phyloP scores from a whole-genome alignment of 2,113 vertebrate genomes.

The Chauna torquata region DNA sequence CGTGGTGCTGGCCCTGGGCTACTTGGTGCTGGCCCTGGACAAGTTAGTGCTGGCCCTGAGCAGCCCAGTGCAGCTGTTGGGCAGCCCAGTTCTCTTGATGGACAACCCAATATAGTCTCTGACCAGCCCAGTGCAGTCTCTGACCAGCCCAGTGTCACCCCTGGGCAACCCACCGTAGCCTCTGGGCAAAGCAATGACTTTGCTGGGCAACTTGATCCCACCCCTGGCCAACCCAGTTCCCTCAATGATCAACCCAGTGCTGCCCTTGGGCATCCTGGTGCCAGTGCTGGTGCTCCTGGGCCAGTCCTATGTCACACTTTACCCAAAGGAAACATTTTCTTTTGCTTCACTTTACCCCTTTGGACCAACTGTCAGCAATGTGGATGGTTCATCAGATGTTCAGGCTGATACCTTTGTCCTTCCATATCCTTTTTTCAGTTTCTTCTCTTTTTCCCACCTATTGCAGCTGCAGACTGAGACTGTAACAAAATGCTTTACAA shows the following conservation, averaged over 20 bases:
- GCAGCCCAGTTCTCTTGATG: neutral
- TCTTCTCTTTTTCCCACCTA: neutral
- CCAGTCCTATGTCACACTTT: neutral
- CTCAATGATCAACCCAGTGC: neutral
- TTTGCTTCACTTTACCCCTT: neutral
- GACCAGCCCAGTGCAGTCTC: too few relatives aligned
- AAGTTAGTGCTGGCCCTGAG: too few relatives aligned
- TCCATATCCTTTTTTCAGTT: neutral
- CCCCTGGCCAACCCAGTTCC: neutral
- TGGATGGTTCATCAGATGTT: accelerated
- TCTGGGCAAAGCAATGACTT: neutral
- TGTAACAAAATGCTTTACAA: neutral
- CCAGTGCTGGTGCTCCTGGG: neutral
- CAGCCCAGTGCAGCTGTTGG: neutral
- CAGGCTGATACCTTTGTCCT: neutral
- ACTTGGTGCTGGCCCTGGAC: neutral
- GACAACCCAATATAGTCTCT: neutral
- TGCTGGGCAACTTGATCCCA: neutral
- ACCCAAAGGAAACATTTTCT: neutral
- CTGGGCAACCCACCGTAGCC: neutral
- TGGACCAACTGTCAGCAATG: neutral
- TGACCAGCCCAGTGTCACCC: neutral
- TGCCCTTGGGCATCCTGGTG: neutral
- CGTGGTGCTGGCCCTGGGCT: neutral
- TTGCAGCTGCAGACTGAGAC: neutral